These are phyloP conservation scores for Valencia hispanica DNA, from an alignment of 2,797 vertebrate species.

Conservation along the genomic window DNA sequence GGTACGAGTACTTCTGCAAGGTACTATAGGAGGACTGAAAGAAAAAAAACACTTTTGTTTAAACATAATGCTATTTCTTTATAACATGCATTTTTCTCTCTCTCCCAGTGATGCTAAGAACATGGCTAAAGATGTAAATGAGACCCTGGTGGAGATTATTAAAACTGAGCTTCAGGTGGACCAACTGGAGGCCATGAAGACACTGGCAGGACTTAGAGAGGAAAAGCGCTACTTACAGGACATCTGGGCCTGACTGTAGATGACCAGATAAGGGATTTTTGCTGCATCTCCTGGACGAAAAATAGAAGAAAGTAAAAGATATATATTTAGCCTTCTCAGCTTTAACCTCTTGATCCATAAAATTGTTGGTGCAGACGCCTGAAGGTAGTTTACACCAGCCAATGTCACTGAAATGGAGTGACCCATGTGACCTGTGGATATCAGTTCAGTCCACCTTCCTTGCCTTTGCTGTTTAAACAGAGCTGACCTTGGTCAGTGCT, in stretches of 20 bases:
- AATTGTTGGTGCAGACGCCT: constrained; percentile 50
- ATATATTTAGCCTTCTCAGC: constrained; percentile 50
- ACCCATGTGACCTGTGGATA: constrained; percentile 60
- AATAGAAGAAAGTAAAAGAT: constrained; percentile 11
- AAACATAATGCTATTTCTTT: background rate
- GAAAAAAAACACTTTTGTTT: background rate
- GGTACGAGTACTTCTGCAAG: background rate
- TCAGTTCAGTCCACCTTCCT: constrained; percentile 59
- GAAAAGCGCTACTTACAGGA: constrained; percentile 92
- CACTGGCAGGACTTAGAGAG: constrained; percentile 86
- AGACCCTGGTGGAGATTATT: constrained; percentile 86
- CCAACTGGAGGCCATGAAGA: constrained; percentile 90
- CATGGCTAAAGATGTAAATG: constrained; percentile 93
- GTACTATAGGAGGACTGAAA: background rate
- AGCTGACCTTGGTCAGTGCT: constrained; percentile 65
- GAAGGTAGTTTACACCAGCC: constrained; percentile 51
- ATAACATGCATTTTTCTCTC: background rate
- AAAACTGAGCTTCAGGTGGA: constrained; percentile 80
- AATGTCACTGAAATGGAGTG: constrained; percentile 49
- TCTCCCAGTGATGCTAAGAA: constrained; percentile 91
- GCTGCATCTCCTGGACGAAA: constrained; percentile 24
- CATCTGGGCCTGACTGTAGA: constrained; percentile 87
- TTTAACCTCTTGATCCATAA: constrained; percentile 52
- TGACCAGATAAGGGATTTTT: constrained; percentile 35
- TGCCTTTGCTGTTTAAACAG: constrained; percentile 65